Base-by-base conservation (phyloP, 1,140 invertebrate species). In the Pogonognathellus flavescens region DNA sequence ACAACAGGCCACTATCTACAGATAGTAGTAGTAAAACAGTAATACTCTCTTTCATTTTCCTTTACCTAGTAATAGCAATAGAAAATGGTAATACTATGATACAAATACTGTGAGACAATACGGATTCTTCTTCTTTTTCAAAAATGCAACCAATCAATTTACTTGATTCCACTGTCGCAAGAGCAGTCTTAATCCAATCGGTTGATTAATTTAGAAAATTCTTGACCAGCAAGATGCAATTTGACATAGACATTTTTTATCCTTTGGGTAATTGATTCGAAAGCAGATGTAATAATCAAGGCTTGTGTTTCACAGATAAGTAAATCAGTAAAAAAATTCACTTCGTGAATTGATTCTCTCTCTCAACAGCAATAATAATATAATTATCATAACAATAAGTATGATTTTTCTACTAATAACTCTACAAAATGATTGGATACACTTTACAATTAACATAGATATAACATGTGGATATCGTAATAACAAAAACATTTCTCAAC, bases 181-280 rank as follows among this genome's bases (percentile, higher is more conserved):
- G 31, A 41, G 31, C 31, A 41, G 31, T 41, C 6, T 3, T 6
- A 6, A 41, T 3, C 6, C 31, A 50, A 76, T 76, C 31, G 13
- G 49, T 57, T n/a, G 9, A n/a, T 2, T 9, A 57, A 13, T 57
- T 76, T 11, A 76, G 31, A 76, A 76, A 76, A 49, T 8, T 76
- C 70, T 76, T 76, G 70, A 76, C 70, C 70, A 49, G 70, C 70
- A 76, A 76, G 70, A 76, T 76, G 16, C 70, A 76, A 76, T 76
- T 31, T 76, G 70, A 41, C 31, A 6, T 41, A 41, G n/a, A n/a
- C n/a, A n/a, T n/a, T 41, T 41, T 3, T 41, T 41, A 41, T 41
- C 70, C 49, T 76, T 49, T 14, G 7, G n/a, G 70, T 49, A 31
- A 76, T 16, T 76, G 49, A 76, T 25, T 66, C 62, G 25, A 66